phyloP scores from a whole-genome alignment of 2,113 vertebrate species.

The Corythoichthys haematopterus region DNA sequence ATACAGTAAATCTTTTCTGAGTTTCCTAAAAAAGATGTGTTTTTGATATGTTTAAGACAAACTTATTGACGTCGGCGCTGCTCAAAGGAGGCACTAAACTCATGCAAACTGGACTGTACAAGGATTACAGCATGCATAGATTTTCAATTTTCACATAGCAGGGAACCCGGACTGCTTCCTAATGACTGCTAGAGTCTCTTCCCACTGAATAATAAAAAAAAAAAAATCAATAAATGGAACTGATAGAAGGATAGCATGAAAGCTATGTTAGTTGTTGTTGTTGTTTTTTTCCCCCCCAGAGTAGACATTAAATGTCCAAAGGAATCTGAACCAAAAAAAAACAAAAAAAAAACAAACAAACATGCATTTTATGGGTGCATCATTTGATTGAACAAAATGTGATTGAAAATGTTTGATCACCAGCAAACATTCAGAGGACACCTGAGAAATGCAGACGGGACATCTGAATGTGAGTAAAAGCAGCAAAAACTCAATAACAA shows the following conservation, averaged over 20 bases:
- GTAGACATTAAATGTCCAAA: conserved; percentile 2
- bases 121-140: conserved; percentile 73
- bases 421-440: conserved; percentile 64
- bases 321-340: conserved; percentile 10
- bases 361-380: conserved; percentile 50
- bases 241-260: conserved; percentile 5
- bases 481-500: conserved; percentile 29
- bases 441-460: conserved; percentile 64
- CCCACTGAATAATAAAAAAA: conserved; percentile 9
- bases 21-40: conserved; percentile 12
- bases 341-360: conserved; percentile 31
- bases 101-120: conserved; percentile 65
- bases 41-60: conserved; percentile 54
- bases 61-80: conserved; percentile 46
- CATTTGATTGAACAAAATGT: conserved; percentile 60
- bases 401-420: conserved; percentile 45
- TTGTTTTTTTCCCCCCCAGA: neutral
- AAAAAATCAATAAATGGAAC: neutral
- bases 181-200: conserved; percentile 18
- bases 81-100: conserved; percentile 40
- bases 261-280: neutral
- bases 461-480: conserved; percentile 27
- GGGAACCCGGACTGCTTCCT: conserved; percentile 37
- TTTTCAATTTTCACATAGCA: conserved; percentile 61
- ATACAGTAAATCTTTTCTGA: neutral